phyloP scores from a whole-genome alignment of 2,113 vertebrate genomes.

The Cyphotilapia sp. region DNA sequence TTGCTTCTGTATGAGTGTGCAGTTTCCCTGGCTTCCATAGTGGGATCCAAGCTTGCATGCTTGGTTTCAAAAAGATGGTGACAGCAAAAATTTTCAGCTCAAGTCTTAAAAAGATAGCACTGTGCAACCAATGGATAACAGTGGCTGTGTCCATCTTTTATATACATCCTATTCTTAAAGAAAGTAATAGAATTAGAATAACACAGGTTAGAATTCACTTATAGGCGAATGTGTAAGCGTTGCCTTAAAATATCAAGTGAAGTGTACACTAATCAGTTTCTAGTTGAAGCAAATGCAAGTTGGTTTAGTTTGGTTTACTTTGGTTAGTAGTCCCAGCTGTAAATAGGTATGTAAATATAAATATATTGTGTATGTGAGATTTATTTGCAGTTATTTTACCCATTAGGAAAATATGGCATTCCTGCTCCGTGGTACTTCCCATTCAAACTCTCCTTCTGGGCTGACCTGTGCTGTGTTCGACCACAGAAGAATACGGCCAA shows the following conservation, averaged over 20 bases:
- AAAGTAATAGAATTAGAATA: not conserved
- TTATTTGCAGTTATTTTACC: not conserved
- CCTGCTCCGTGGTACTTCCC: slow-evolving; percentile 91
- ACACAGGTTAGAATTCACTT: not conserved
- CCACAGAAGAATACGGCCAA: slow-evolving; percentile 49
- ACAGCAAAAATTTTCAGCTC: not conserved
- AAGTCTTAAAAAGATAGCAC: not conserved
- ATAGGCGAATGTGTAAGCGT: too few species aligned
- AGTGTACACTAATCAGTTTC: not conserved
- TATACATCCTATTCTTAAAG: not conserved
- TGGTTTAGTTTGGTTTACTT: not conserved
- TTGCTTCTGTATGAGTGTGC: not conserved
- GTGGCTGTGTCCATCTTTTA: not conserved
- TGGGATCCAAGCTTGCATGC: not conserved
- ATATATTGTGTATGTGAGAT: not conserved
- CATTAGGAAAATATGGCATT: slow-evolving; percentile 87
- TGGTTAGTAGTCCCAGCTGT: not conserved
- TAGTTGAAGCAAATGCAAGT: not conserved
- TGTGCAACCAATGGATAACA: not conserved
- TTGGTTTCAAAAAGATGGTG: not conserved
- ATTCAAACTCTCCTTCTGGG: slow-evolving; percentile 87
- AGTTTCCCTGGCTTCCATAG: not conserved
- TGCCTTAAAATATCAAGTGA: not conserved
- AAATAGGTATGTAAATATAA: not conserved
- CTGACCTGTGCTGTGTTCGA: slow-evolving; percentile 63